Percentiles rank a stretch among this genome's conserved stretches.
Evolutionary conservation across 2,888 invertebrate genomes (phyloP).

Genomic region (Stenodera caucasica): DNA sequence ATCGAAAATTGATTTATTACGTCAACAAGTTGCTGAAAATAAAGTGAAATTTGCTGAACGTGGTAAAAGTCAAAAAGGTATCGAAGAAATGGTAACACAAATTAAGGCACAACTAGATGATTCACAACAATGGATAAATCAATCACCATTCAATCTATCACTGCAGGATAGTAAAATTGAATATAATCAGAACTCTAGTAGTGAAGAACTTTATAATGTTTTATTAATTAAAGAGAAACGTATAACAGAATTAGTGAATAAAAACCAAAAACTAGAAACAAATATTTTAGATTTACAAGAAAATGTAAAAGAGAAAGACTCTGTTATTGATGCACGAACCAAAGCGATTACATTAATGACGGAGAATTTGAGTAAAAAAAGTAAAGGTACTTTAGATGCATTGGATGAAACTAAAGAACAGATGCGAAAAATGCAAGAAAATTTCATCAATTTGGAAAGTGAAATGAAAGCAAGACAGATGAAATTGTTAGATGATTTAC

Average conservation of each 20-base stretch:
- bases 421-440: constrained; percentile 79
- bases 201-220: constrained; percentile 53
- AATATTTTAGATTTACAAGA: constrained; percentile 81
- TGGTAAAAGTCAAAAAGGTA: constrained; percentile 58
- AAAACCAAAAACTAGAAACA: constrained; percentile 74
- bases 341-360: constrained; percentile 77
- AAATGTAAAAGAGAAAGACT: constrained; percentile 78
- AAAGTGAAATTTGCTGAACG: constrained; percentile 59
- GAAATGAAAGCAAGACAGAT: constrained; percentile 65
- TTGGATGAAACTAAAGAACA: constrained; percentile 79
- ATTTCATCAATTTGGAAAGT: constrained; percentile 70
- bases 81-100: constrained; percentile 60
- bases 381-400: constrained; percentile 69
- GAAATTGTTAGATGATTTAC: constrained; percentile 43
- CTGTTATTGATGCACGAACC: constrained; percentile 79
- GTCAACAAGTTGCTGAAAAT: constrained; percentile 61
- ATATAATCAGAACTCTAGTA: constrained; percentile 47
- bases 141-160: constrained; percentile 45
- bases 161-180: constrained; percentile 45
- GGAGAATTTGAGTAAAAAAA: constrained; percentile 71
- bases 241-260: constrained; percentile 67
- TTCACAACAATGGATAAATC: constrained; percentile 52
- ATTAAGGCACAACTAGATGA: constrained; percentile 60
- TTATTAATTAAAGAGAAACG: constrained; percentile 65
- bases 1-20: constrained; percentile 59